A percentile compares a stretch with the other conserved stretches of the same genome.
Conservation (phyloP, 2,888 invertebrate genomes). For the Sabatieria punctata region DNA sequence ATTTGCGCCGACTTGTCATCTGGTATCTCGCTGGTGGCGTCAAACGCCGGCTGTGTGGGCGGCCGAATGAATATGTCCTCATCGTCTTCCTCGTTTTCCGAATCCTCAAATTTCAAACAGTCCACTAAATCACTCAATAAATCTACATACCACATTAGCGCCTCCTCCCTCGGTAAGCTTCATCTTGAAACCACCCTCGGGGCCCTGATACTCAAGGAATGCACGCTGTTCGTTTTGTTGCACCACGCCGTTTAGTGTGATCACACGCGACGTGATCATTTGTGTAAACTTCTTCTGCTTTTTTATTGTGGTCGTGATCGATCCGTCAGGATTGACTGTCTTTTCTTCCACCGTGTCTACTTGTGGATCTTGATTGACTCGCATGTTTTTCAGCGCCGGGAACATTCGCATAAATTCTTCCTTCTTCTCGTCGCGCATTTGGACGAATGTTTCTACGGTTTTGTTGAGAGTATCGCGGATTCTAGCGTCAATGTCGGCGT, state of each 20-base stretch:
- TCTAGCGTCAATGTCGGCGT: neutral
- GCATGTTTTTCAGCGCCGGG: conserved; percentile 18
- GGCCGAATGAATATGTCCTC: no score
- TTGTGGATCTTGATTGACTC: no score
- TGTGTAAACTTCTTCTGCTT: no score
- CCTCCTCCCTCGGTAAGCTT: conserved; percentile 22
- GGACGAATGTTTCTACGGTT: conserved; percentile 1
- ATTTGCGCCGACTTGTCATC: conserved; percentile 18
- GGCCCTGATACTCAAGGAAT: conserved; percentile 12
- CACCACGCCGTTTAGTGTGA: conserved; percentile 1
- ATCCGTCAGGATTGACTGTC: conserved; percentile 24
- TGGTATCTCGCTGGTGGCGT: conserved; percentile 8
- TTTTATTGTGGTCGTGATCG: conserved; percentile 19
- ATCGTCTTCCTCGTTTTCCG: conserved; percentile 23
- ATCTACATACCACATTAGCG: conserved; percentile 23
- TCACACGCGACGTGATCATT: no score
- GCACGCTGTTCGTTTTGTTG: neutral
- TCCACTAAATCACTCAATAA: no score
- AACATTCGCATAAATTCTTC: conserved; percentile 1
- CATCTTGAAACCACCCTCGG: conserved; percentile 24
- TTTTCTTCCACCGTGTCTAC: conserved; percentile 20
- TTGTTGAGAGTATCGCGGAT: neutral
- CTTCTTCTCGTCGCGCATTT: neutral
- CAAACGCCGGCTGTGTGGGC: no score
- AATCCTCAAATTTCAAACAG: neutral